A percentile compares a stretch with the other conserved stretches of the same genome.
Evolutionary conservation across 2,113 vertebrate species (phyloP).

Genomic region (Pseudonaja textilis): DNA sequence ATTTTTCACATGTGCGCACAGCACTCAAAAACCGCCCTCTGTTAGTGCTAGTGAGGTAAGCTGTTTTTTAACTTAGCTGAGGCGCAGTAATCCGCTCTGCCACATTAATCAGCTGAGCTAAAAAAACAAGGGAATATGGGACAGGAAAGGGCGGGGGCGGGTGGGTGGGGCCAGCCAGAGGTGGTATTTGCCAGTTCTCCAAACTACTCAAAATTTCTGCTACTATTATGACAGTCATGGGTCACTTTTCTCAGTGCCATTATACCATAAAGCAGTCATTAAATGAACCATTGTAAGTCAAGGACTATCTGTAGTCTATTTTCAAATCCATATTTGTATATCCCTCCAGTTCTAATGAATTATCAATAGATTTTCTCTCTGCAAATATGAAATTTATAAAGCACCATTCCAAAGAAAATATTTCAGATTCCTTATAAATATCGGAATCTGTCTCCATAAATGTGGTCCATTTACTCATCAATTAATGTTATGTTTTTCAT

Average conservation of each 20-base stretch:
- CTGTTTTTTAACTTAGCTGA: too few species aligned
- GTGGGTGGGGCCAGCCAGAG: too few species aligned
- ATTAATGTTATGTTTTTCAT: constrained; percentile 26
- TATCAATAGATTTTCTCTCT: background rate
- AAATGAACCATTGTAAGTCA: background rate
- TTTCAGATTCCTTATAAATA: constrained; percentile 34
- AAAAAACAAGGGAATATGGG: too few species aligned
- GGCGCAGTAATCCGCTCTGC: too few species aligned
- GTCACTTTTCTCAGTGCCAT: background rate
- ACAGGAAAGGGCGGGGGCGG: too few species aligned
- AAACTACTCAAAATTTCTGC: too few species aligned
- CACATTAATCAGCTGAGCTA: too few species aligned
- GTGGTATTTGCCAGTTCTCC: too few species aligned
- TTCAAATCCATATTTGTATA: background rate
- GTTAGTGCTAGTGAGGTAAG: too few species aligned
- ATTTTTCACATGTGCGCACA: too few species aligned
- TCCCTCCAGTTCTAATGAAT: background rate
- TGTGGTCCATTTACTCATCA: constrained; percentile 7
- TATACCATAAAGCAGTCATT: background rate
- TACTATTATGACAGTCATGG: background rate
- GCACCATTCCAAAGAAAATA: background rate
- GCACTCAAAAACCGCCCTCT: too few species aligned
- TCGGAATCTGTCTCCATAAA: constrained; percentile 26
- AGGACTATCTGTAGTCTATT: background rate
- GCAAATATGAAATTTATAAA: rapidly evolving